Evolutionary conservation across 2,888 invertebrate genomes (phyloP).

Genomic region (Ormyrus pomaceus): DNA sequence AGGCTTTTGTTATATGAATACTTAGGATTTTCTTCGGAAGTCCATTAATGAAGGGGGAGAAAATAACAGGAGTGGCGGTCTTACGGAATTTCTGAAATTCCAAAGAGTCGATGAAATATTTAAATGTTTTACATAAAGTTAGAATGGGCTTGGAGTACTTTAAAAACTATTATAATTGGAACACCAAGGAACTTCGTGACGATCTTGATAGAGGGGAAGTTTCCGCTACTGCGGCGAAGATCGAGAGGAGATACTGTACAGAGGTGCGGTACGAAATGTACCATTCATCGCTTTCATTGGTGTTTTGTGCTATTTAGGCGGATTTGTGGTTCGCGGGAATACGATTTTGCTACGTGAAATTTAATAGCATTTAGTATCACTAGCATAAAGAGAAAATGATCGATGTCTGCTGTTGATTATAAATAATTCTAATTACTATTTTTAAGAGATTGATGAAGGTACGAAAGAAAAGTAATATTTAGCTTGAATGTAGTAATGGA

Average conservation of each 20-base stretch:
- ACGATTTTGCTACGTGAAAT: too few relatives aligned
- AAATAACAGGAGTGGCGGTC: conserved; percentile 3
- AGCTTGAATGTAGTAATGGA: too few relatives aligned
- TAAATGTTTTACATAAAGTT: neutral
- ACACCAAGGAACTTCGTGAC: conserved; percentile 31
- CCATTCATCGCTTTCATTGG: conserved; percentile 19
- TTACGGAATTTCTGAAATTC: conserved; percentile 18
- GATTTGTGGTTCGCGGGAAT: neutral
- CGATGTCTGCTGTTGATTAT: too few relatives aligned
- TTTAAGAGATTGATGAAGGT: too few relatives aligned
- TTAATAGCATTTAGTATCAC: too few relatives aligned
- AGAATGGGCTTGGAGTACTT: conserved; percentile 16
- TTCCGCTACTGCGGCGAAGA: conserved; percentile 22
- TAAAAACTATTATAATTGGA: conserved; percentile 40
- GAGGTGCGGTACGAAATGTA: neutral
- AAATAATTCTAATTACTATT: too few relatives aligned
- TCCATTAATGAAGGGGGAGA: conserved; percentile 6
- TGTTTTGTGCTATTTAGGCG: conserved; percentile 1
- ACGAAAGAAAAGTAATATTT: too few relatives aligned
- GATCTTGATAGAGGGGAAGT: conserved; percentile 42
- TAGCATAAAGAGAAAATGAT: too few relatives aligned
- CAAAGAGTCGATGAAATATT: conserved; percentile 30
- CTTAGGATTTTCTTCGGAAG: conserved; percentile 20
- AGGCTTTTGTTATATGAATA: conserved; percentile 2
- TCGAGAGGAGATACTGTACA: conserved; percentile 9